Conservation (phyloP, 2,888 invertebrate genomes). For the Amorpha juglandis region DNA sequence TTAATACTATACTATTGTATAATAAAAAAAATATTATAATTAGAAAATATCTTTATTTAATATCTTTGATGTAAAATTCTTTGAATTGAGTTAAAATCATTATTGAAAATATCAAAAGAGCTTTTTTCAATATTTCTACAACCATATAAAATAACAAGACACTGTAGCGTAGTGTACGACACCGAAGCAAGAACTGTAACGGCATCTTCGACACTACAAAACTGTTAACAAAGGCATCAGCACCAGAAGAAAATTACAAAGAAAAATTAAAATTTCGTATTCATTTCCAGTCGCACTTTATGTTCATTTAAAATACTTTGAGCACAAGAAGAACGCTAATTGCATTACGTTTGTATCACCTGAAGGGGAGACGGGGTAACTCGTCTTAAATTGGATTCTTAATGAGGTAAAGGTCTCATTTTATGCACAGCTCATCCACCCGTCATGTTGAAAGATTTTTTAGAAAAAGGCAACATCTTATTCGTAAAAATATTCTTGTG, state of each 20-base stretch:
- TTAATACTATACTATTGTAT: too few relatives aligned
- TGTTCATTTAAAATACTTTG: constrained; percentile 37
- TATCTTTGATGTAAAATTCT: too few relatives aligned
- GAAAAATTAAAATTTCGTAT: constrained; percentile 19
- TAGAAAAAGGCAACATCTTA: constrained; percentile 31
- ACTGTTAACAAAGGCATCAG: constrained; percentile 3
- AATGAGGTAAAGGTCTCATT: constrained; percentile 76
- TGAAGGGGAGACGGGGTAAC: constrained; percentile 65
- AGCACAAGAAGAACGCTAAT: constrained; percentile 64
- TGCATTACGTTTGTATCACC: constrained; percentile 80
- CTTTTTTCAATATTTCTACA: too few relatives aligned
- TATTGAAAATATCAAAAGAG: too few relatives aligned
- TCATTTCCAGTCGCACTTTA: constrained; percentile 23
- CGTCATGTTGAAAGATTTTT: constrained; percentile 48
- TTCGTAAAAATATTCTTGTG: constrained; percentile 3
- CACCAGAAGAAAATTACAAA: constrained; percentile 14
- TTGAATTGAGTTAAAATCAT: too few relatives aligned
- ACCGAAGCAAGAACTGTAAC: constrained; percentile 7
- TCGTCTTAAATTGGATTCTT: constrained; percentile 74
- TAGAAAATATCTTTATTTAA: too few relatives aligned
- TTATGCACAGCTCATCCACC: constrained; percentile 64
- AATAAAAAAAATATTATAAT: too few relatives aligned
- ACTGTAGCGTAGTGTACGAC: neutral
- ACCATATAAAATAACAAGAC: neutral
- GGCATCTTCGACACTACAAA: neutral